Percentiles rank a stretch among this genome's conserved stretches.
These are phyloP conservation scores for Agrypnus murinus DNA, from an alignment of 2,888 invertebrate species.

Conservation along the genomic window DNA sequence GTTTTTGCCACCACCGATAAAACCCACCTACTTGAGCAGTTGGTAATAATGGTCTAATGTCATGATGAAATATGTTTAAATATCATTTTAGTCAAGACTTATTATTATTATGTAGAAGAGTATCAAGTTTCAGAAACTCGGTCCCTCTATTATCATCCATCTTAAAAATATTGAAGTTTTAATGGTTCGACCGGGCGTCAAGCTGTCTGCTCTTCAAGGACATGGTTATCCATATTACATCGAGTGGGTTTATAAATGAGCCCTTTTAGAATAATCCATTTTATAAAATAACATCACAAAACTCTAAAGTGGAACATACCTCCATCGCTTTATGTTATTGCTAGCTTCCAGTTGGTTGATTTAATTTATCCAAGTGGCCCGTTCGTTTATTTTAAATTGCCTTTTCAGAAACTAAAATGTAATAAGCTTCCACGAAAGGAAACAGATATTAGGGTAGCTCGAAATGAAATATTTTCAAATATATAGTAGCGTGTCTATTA, in stretches of 20 bases:
- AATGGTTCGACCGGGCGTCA: conserved; percentile 55
- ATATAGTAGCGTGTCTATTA: not conserved
- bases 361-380: conserved; percentile 18
- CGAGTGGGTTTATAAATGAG: conserved; percentile 2
- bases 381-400: conserved; percentile 17
- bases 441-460: conserved; percentile 2
- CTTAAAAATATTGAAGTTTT: conserved; percentile 37
- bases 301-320: conserved; percentile 10
- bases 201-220: conserved; percentile 57
- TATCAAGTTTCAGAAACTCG: conserved; percentile 55
- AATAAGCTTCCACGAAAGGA: conserved; percentile 12
- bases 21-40: too few relatives aligned
- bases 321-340: conserved; percentile 6
- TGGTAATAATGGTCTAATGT: too few relatives aligned
- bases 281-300: not conserved
- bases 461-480: conserved; percentile 16
- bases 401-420: conserved; percentile 7
- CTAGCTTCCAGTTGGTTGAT: conserved; percentile 15
- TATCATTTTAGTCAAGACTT: conserved; percentile 25
- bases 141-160: conserved; percentile 40
- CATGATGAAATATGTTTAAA: conserved; percentile 21
- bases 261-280: not conserved
- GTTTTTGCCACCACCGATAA: too few relatives aligned
- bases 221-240: conserved; percentile 34
- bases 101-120: conserved; percentile 51